Conservation (phyloP, 2,888 invertebrate species). For the Agelastica alni region DNA sequence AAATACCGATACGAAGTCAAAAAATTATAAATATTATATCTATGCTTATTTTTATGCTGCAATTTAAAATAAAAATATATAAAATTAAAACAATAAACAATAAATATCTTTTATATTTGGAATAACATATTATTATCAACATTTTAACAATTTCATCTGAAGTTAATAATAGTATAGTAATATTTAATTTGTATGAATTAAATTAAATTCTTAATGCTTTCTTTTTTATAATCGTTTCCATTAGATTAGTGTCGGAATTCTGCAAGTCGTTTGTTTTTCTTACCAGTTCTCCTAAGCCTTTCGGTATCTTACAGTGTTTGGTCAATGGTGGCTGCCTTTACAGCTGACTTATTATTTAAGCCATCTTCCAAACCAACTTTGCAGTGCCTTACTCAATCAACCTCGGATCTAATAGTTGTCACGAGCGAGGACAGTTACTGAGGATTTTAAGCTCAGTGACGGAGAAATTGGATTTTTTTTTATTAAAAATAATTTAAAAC, state of each 20-base stretch:
- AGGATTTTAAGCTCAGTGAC: background rate
- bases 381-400: constrained; percentile 29
- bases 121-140: no score
- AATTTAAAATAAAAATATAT: no score
- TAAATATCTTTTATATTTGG: no score
- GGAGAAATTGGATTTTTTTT: background rate
- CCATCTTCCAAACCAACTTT: constrained; percentile 27
- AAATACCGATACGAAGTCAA: no score
- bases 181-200: no score
- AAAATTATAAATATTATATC: no score
- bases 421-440: constrained; percentile 5
- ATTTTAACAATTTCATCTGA: no score
- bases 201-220: no score
- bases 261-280: constrained; percentile 45
- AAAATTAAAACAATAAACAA: no score
- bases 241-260: constrained; percentile 49
- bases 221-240: no score
- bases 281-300: constrained; percentile 38
- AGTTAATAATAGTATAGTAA: no score
- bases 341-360: constrained; percentile 37
- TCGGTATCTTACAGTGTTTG: constrained; percentile 34
- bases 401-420: constrained; percentile 27
- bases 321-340: constrained; percentile 34
- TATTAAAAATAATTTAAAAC: background rate
- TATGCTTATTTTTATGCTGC: no score